These are phyloP conservation scores for Tubulanus polymorphus DNA, from an alignment of 2,888 invertebrate species.

Conservation along the genomic window DNA sequence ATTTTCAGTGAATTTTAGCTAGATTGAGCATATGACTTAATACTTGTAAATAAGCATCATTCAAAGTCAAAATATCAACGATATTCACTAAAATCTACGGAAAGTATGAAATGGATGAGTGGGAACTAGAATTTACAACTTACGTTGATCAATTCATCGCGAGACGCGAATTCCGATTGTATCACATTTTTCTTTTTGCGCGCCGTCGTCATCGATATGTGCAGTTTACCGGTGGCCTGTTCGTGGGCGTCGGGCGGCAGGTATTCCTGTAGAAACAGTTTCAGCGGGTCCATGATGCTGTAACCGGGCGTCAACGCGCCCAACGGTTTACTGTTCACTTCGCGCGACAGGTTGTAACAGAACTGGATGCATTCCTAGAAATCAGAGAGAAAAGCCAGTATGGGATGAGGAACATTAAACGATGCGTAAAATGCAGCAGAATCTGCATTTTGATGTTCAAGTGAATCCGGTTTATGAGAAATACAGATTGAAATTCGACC, in stretches of 20 bases:
- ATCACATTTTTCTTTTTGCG: slow-evolving; percentile 90
- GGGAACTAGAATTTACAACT: slow-evolving; percentile 53
- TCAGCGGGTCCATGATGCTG: slow-evolving; percentile 80
- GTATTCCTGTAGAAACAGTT: slow-evolving; percentile 72
- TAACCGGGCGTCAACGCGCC: slow-evolving; percentile 96
- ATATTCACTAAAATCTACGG: too few relatives aligned
- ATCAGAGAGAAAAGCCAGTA: slow-evolving; percentile 33
- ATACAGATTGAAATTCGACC: too few relatives aligned
- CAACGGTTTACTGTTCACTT: slow-evolving; percentile 75
- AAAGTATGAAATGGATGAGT: too few relatives aligned
- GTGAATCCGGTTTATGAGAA: too few relatives aligned
- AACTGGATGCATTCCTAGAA: slow-evolving; percentile 84
- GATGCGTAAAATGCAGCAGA: too few relatives aligned
- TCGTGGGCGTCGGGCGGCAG: slow-evolving; percentile 72
- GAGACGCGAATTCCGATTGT: slow-evolving; percentile 81
- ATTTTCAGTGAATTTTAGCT: too few relatives aligned
- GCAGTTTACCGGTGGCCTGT: slow-evolving; percentile 82
- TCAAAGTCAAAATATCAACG: too few relatives aligned
- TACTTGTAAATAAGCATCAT: too few relatives aligned
- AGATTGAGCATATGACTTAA: too few relatives aligned
- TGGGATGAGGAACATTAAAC: background rate
- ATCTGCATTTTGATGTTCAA: too few relatives aligned
- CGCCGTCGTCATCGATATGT: slow-evolving; percentile 89
- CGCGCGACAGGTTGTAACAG: slow-evolving; percentile 78
- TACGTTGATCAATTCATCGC: slow-evolving; percentile 92